phyloP scores from a whole-genome alignment of 2,113 vertebrate genomes.

The Platichthys flesus region DNA sequence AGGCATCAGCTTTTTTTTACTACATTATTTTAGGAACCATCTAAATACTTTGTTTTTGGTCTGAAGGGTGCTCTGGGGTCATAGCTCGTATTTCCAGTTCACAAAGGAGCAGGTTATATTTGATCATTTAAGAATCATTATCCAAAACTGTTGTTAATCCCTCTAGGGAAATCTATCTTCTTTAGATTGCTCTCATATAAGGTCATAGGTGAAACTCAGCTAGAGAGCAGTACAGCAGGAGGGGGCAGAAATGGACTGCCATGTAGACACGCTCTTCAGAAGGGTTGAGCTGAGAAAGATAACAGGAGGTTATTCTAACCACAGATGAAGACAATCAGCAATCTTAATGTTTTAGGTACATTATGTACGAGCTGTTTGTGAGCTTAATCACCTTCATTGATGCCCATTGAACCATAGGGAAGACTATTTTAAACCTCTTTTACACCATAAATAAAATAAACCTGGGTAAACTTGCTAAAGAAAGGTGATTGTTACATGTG shows the following conservation, averaged over 20 bases:
- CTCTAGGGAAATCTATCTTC: not conserved
- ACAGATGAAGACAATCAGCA: not conserved
- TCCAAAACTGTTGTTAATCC: conserved; percentile 33
- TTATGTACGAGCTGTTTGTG: not conserved
- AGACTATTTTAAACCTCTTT: not conserved
- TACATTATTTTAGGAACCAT: conserved; percentile 18
- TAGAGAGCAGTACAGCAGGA: not conserved
- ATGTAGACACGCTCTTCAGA: too few species aligned
- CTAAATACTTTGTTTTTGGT: conserved; percentile 4
- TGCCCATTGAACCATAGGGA: not conserved
- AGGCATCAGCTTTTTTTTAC: not conserved
- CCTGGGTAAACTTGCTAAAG: not conserved
- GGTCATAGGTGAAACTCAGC: conserved; percentile 29
- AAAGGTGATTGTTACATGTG: too few species aligned
- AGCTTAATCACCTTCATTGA: not conserved
- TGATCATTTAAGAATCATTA: conserved; percentile 51
- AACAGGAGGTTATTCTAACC: not conserved
- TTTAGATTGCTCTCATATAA: not conserved
- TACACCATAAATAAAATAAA: not conserved
- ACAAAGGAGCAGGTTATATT: conserved; percentile 35
- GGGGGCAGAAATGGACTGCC: not conserved
- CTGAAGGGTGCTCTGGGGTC: not conserved
- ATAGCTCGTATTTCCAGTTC: not conserved
- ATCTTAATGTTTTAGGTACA: not conserved
- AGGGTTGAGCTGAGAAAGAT: not conserved